phyloP scores from a whole-genome alignment of 2,113 vertebrate species.

The Trematocara marginatum region DNA sequence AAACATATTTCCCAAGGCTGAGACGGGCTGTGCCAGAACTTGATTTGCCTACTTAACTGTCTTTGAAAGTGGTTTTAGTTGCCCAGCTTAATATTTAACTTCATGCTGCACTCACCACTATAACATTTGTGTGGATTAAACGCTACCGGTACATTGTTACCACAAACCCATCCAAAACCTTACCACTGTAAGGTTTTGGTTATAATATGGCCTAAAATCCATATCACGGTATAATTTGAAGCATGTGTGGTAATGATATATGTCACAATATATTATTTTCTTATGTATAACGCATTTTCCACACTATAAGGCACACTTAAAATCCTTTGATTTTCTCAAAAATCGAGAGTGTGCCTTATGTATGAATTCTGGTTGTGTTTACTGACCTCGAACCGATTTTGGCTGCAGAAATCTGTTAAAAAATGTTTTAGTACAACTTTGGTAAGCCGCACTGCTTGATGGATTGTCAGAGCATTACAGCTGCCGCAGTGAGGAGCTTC shows the following conservation, averaged over 20 bases:
- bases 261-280: too few relatives aligned
- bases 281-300: neutral
- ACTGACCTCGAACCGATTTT: neutral
- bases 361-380: neutral
- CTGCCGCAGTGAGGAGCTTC: rapidly evolving
- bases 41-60: neutral
- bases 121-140: neutral
- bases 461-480: rapidly evolving
- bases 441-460: rapidly evolving
- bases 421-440: rapidly evolving
- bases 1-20: neutral
- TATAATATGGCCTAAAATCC: neutral
- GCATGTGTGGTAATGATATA: too few relatives aligned
- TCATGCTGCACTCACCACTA: neutral
- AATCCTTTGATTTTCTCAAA: neutral
- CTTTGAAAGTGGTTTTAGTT: neutral
- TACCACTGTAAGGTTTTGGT: neutral
- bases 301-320: neutral
- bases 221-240: too few relatives aligned
- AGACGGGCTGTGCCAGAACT: neutral
- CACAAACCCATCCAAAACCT: neutral
- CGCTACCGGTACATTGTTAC: neutral
- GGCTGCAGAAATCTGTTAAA: rapidly evolving
- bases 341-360: neutral
- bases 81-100: neutral